A percentile compares a stretch with the other conserved stretches of the same genome.
Evolutionary conservation across 2,888 invertebrate species (phyloP).

Genomic region (Chirona hameri): DNA sequence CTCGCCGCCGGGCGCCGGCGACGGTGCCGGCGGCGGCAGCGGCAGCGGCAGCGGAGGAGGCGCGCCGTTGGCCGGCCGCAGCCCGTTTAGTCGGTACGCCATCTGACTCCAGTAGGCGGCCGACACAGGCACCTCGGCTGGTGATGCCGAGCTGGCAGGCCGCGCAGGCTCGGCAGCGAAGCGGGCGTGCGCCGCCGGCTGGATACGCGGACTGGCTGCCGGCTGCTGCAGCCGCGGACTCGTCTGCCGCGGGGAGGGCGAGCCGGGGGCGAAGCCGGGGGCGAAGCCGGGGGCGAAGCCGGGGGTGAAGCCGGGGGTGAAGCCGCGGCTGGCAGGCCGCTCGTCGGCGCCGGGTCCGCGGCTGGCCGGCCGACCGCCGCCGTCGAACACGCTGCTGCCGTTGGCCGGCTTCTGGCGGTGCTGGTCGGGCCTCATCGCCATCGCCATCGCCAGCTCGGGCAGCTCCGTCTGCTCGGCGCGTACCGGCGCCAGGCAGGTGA

Average conservation of each 20-base stretch:
- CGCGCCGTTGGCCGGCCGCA: neutral
- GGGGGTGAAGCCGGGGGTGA: conserved; percentile 41
- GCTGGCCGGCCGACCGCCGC: conserved; percentile 47
- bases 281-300: conserved; percentile 40
- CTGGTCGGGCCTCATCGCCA: conserved; percentile 42
- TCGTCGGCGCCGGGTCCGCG: conserved; percentile 44
- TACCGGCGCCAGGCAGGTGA: conserved; percentile 50
- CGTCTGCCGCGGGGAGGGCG: conserved; percentile 33
- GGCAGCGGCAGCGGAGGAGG: conserved; percentile 4
- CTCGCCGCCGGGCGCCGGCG: neutral
- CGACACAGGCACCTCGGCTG: neutral
- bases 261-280: conserved; percentile 38
- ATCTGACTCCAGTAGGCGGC: conserved; percentile 27
- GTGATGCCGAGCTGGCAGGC: neutral
- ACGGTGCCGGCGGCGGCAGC: conserved; percentile 3
- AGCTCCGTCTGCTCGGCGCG: conserved; percentile 29
- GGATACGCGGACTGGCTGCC: conserved; percentile 35
- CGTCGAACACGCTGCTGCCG: conserved; percentile 58
- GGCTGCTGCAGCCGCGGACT: conserved; percentile 38
- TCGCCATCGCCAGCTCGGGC: conserved; percentile 2
- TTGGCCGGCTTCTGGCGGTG: conserved; percentile 32
- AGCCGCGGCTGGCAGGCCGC: conserved; percentile 42
- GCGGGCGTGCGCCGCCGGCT: neutral
- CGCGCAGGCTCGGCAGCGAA: neutral
- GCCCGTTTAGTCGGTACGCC: conserved; percentile 25